These are phyloP conservation scores for Neoarius graeffei DNA, from an alignment of 2,113 vertebrate genomes.

Conservation along the genomic window DNA sequence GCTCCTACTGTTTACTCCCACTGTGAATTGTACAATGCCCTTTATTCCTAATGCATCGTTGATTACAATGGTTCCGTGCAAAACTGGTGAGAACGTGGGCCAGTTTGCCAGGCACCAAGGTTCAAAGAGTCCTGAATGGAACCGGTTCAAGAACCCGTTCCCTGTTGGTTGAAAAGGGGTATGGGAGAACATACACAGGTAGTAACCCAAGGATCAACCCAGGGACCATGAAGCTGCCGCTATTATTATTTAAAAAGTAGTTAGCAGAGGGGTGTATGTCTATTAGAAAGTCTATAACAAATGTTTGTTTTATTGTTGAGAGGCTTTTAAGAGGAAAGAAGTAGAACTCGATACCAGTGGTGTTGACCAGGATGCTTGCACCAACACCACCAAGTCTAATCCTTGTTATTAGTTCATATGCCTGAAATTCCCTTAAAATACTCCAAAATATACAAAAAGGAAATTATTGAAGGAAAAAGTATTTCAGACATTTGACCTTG, in stretches of 20 bases:
- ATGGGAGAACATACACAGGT: neutral
- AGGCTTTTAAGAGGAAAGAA: neutral
- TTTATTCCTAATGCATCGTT: too few relatives aligned
- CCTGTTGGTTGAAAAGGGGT: too few relatives aligned
- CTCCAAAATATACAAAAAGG: neutral
- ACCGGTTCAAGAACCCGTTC: too few relatives aligned
- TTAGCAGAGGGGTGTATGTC: neutral
- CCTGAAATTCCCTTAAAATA: neutral
- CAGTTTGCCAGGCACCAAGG: too few relatives aligned
- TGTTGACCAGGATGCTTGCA: too few relatives aligned
- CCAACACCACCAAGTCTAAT: neutral
- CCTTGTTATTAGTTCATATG: neutral
- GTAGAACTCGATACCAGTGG: too few relatives aligned
- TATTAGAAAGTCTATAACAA: neutral
- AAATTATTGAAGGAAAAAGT: neutral
- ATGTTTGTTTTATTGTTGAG: neutral
- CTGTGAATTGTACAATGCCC: too few relatives aligned
- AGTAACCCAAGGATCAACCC: neutral
- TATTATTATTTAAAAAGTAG: neutral
- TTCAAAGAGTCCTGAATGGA: too few relatives aligned
- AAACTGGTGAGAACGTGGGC: too few relatives aligned
- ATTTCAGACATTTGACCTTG: neutral
- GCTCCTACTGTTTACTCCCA: too few relatives aligned
- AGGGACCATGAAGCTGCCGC: neutral
- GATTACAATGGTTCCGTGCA: too few relatives aligned